These are phyloP conservation scores for Coelopa pilipes DNA, from an alignment of 2,888 invertebrate genomes.

Conservation along the genomic window DNA sequence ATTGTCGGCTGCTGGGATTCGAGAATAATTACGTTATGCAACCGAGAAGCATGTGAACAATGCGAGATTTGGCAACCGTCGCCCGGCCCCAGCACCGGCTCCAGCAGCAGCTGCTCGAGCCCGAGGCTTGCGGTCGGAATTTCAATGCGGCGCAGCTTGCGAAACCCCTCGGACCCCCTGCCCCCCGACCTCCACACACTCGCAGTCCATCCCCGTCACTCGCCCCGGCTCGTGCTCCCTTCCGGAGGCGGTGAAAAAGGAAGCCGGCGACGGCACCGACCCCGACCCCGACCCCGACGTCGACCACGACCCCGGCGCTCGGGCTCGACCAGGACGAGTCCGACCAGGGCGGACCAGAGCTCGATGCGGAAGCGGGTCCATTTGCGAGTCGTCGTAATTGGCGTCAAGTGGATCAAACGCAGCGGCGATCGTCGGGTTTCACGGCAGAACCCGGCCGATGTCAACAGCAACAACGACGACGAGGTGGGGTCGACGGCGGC, in stretches of 20 bases:
- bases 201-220: background rate
- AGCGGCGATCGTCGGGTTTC: background rate
- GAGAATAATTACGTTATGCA: slow-evolving; percentile 10
- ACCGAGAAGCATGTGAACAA: slow-evolving; percentile 8
- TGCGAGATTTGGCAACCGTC: slow-evolving; percentile 4
- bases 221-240: background rate
- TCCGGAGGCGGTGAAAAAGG: background rate
- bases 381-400: background rate
- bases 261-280: background rate
- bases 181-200: background rate
- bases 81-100: background rate
- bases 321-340: background rate
- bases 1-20: too few species aligned
- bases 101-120: background rate
- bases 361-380: too few species aligned
- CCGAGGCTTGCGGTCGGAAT: background rate
- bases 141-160: background rate
- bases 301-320: background rate
- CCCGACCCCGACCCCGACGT: background rate
- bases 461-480: too few species aligned
- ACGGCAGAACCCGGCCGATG: too few species aligned
- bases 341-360: background rate
- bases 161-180: background rate
- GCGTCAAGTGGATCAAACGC: slow-evolving; percentile 5
- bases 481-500: too few species aligned